phyloP scores from a whole-genome alignment of 2,888 invertebrate species.

The Pollenia angustigena region DNA sequence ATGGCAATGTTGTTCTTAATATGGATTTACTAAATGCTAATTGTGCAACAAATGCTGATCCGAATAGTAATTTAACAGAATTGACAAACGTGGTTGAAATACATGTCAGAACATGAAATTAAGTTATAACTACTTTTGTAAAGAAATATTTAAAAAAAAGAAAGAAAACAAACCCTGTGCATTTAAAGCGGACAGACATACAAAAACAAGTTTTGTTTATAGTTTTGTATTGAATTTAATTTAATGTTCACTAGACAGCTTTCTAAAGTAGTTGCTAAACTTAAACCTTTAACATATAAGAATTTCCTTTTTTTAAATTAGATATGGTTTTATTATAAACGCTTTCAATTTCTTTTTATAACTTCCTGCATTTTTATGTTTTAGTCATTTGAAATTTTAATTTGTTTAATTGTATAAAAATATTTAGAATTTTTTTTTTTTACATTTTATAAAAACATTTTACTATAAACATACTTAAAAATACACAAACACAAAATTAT shows the following conservation, averaged over 20 bases:
- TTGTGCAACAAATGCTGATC: slow-evolving; percentile 42
- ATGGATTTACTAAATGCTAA: slow-evolving; percentile 69
- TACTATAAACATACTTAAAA: neutral
- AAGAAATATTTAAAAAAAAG: slow-evolving; percentile 3
- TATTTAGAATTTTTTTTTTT: neutral
- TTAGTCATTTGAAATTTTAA: neutral
- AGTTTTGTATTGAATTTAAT: slow-evolving; percentile 19
- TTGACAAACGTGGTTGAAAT: slow-evolving; percentile 56
- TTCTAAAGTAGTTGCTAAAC: slow-evolving; percentile 25
- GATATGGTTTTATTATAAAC: neutral
- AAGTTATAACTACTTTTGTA: neutral
- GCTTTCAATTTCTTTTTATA: neutral
- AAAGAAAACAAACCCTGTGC: slow-evolving; percentile 36
- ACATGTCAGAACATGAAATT: slow-evolving; percentile 47
- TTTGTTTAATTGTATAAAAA: no score
- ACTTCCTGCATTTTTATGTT: neutral
- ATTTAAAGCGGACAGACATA: slow-evolving; percentile 52
- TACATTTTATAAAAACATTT: slow-evolving; percentile 1
- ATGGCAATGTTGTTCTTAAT: slow-evolving; percentile 77
- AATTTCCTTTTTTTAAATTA: neutral
- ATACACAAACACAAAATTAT: no score
- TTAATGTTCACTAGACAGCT: slow-evolving; percentile 16
- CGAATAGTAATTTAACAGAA: slow-evolving; percentile 51
- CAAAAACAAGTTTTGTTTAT: slow-evolving; percentile 3
- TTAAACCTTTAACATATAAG: slow-evolving; percentile 13